Evolutionary conservation across 2,797 vertebrate species (phyloP).

Genomic region (Microhierax caerulescens): DNA sequence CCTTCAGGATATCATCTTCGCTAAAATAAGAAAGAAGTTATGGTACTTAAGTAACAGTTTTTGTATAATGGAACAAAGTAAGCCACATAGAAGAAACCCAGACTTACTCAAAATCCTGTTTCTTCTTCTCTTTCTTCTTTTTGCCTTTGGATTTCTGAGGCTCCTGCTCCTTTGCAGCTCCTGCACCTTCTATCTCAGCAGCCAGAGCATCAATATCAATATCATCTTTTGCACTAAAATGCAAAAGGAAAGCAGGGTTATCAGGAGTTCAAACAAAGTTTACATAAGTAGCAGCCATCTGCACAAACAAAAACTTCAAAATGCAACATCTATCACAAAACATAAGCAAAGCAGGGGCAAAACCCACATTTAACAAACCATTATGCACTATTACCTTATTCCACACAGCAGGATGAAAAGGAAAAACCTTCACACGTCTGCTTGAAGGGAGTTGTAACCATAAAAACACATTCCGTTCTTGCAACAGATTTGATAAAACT

Average conservation of each 20-base stretch:
- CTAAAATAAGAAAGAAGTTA: constrained; percentile 76
- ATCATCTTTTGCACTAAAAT: constrained; percentile 86
- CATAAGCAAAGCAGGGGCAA: neutral
- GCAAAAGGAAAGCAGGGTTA: neutral
- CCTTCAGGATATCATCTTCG: constrained; percentile 95
- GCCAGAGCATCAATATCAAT: constrained; percentile 89
- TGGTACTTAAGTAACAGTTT: neutral
- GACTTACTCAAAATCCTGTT: constrained; percentile 85
- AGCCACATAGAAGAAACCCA: rapidly evolving
- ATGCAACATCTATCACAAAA: neutral
- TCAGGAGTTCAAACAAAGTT: neutral
- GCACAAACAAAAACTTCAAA: neutral
- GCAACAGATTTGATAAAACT: neutral
- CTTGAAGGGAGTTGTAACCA: neutral
- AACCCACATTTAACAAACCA: neutral
- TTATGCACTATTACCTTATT: neutral
- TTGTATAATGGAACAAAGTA: neutral
- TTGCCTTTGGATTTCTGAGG: constrained; percentile 86
- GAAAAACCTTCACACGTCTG: neutral
- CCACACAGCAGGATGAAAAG: neutral
- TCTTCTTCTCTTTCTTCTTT: constrained; percentile 88
- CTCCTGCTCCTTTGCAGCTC: constrained; percentile 86
- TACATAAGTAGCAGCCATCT: neutral
- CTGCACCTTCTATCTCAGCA: constrained; percentile 91
- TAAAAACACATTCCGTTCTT: neutral